A percentile compares a stretch with the other conserved stretches of the same genome.
These are phyloP conservation scores for Apamea epomidion DNA, from an alignment of 2,888 invertebrate genomes.

Conservation along the genomic window DNA sequence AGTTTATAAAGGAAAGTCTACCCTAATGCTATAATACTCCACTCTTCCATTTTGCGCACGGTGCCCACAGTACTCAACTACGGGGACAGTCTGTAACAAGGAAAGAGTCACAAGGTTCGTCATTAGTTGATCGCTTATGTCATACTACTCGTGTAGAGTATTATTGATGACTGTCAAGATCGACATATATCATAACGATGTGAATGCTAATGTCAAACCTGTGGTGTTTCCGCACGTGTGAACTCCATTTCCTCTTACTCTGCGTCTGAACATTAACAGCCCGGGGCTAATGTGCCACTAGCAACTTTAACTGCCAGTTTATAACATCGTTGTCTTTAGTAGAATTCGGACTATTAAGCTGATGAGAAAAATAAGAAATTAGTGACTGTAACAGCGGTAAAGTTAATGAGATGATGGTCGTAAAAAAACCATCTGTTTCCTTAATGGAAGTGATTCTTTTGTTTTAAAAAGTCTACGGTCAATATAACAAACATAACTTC, in stretches of 20 bases:
- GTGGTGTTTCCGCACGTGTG: background rate
- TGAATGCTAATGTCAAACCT: background rate
- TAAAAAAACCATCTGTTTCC: constrained; percentile 30
- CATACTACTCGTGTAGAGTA: background rate
- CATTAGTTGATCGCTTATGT: background rate
- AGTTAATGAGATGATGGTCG: constrained; percentile 40
- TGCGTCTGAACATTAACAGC: constrained; percentile 35
- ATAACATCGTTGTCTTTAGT: constrained; percentile 54
- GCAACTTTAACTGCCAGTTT: constrained; percentile 61
- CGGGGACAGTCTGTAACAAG: background rate
- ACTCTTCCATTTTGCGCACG: background rate
- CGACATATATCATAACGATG: background rate
- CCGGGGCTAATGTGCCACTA: constrained; percentile 52
- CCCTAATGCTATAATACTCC: background rate
- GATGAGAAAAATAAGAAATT: constrained; percentile 54
- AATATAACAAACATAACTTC: background rate
- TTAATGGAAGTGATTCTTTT: constrained; percentile 21
- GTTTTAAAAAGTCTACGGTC: constrained; percentile 1
- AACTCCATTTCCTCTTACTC: constrained; percentile 32
- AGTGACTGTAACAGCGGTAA: constrained; percentile 20
- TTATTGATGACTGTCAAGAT: background rate
- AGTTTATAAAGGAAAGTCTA: background rate
- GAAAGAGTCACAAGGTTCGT: background rate
- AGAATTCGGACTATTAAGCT: constrained; percentile 38
- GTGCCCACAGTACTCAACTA: too few relatives aligned